A percentile compares a stretch with the other conserved stretches of the same genome.
These are phyloP conservation scores for Monochamus saltuarius DNA, from an alignment of 1,140 invertebrate genomes.

Conservation along the genomic window DNA sequence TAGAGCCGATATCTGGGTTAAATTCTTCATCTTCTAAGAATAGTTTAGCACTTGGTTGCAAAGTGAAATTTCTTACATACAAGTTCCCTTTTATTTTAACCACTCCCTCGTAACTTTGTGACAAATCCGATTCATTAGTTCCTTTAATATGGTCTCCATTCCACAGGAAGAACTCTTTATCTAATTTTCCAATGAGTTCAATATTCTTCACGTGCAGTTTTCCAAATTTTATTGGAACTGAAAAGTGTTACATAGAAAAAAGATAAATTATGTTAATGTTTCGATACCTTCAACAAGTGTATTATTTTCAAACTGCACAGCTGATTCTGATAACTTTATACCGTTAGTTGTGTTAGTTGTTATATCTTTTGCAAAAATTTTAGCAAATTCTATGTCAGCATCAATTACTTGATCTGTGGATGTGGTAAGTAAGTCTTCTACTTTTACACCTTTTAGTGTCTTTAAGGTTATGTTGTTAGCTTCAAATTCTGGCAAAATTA, in stretches of 20 bases:
- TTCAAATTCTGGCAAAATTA: constrained; percentile 28
- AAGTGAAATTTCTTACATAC: constrained; percentile 29
- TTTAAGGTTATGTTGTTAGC: constrained; percentile 23
- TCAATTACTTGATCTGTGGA: constrained; percentile 38
- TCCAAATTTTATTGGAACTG: constrained; percentile 36
- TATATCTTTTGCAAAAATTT: constrained; percentile 29
- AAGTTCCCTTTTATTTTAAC: constrained; percentile 41
- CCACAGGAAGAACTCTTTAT: constrained; percentile 23
- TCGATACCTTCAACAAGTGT: not conserved
- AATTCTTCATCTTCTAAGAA: constrained; percentile 32
- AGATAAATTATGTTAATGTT: not conserved
- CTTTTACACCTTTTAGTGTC: constrained; percentile 24
- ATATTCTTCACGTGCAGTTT: constrained; percentile 32
- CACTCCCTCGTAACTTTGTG: constrained; percentile 38
- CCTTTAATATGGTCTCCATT: constrained; percentile 28
- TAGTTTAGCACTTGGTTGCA: constrained; percentile 26
- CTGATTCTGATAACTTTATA: constrained; percentile 25
- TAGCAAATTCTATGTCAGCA: constrained; percentile 32
- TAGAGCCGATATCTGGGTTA: constrained; percentile 23
- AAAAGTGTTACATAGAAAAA: constrained; percentile 8
- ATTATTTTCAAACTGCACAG: constrained; percentile 21
- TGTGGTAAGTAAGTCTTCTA: constrained; percentile 35
- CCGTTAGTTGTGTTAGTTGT: constrained; percentile 32
- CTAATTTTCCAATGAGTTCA: constrained; percentile 24
- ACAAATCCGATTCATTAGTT: constrained; percentile 38